Percentiles rank a stretch among this genome's conserved stretches.
phyloP scores from a whole-genome alignment of 1,140 invertebrate species.

The Heliconius congener region DNA sequence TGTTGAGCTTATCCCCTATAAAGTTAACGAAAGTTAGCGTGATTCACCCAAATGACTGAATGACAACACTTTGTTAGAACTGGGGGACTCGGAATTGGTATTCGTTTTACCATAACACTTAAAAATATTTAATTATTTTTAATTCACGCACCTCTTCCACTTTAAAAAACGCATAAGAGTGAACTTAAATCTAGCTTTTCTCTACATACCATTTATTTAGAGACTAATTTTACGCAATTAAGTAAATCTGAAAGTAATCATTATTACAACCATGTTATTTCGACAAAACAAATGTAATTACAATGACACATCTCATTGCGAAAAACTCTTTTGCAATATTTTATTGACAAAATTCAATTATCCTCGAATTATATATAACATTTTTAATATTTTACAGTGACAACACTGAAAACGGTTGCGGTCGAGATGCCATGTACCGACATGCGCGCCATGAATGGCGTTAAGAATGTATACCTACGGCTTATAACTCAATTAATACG shows the following conservation, averaged over 20 bases:
- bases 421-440: conserved; percentile 21
- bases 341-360: background rate
- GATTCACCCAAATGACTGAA: conserved; percentile 9
- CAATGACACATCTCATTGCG: background rate
- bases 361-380: background rate
- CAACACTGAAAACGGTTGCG: conserved; percentile 23
- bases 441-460: conserved; percentile 15
- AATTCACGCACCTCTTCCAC: background rate
- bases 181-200: too few species aligned
- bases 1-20: background rate
- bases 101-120: conserved; percentile 19
- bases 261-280: background rate
- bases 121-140: background rate
- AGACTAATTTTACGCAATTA: too few species aligned
- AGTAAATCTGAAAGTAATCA: background rate
- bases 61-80: conserved; percentile 16
- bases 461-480: conserved; percentile 26
- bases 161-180: too few species aligned
- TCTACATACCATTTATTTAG: too few species aligned
- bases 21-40: conserved; percentile 10
- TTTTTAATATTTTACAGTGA: conserved; percentile 21
- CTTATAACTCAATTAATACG: conserved; percentile 25
- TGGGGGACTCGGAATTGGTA: background rate
- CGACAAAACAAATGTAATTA: background rate
- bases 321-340: background rate